Conservation (phyloP, 2,113 vertebrate genomes). For the Notarius quadriscutis region DNA sequence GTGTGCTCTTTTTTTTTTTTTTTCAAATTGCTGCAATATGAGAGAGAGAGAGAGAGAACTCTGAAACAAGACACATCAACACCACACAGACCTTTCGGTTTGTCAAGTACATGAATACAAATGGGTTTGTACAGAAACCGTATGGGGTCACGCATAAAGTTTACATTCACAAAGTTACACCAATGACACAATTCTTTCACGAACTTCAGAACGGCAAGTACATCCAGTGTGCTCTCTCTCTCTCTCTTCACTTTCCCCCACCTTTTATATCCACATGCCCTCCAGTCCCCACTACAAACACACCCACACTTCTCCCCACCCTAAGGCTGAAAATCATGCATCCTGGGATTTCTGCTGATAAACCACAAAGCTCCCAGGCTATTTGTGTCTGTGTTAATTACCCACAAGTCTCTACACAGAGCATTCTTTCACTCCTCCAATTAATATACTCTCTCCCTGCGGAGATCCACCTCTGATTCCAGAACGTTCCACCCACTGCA, state of each 20-base stretch:
- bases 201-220: neutral
- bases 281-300: conserved; percentile 34
- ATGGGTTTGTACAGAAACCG: conserved; percentile 26
- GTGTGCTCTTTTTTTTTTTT: neutral
- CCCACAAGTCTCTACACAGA: conserved; percentile 54
- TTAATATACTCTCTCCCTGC: conserved; percentile 52
- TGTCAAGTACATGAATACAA: conserved; percentile 50
- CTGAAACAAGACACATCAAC: conserved; percentile 61
- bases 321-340: conserved; percentile 17
- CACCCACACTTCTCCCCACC: neutral
- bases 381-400: conserved; percentile 68
- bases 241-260: neutral
- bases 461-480: conserved; percentile 49
- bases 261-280: conserved; percentile 23
- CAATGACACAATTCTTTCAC: neutral
- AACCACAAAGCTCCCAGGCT: conserved; percentile 53
- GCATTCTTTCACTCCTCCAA: conserved; percentile 53
- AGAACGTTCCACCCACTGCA: conserved; percentile 41
- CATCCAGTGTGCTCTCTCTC: neutral
- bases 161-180: neutral
- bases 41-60: conserved; percentile 38
- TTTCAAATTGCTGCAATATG: conserved; percentile 19
- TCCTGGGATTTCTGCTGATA: conserved; percentile 46
- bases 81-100: conserved; percentile 38
- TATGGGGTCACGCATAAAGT: conserved; percentile 1